These are phyloP conservation scores for Thysanoteuthis rhombus DNA, from an alignment of 2,888 invertebrate species.

Conservation along the genomic window DNA sequence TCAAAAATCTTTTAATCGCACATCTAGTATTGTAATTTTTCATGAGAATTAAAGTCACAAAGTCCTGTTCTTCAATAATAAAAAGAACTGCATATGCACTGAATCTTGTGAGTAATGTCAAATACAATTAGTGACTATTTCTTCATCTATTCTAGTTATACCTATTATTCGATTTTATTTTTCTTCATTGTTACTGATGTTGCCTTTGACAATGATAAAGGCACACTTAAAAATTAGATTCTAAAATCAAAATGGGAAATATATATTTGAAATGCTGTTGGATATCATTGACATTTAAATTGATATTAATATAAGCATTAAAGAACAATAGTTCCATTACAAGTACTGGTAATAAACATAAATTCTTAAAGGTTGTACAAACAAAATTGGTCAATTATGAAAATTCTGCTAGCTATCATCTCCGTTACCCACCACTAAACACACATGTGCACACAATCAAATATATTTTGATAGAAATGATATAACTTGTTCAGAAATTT, in stretches of 20 bases:
- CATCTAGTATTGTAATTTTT: not conserved
- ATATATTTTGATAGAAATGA: not conserved
- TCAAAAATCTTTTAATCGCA: not conserved
- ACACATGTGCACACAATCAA: not conserved
- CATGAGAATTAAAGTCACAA: not conserved
- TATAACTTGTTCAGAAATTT: not conserved
- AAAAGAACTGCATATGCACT: not conserved
- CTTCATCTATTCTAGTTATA: not conserved
- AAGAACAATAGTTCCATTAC: not conserved
- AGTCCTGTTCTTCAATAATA: not conserved
- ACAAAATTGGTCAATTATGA: not conserved
- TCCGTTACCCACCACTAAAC: not conserved
- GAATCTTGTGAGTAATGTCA: not conserved
- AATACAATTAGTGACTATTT: not conserved
- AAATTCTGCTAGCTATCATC: no score
- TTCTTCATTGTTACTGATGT: not conserved
- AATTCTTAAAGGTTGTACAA: not conserved
- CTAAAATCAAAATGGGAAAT: not conserved
- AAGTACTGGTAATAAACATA: not conserved
- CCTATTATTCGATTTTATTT: not conserved
- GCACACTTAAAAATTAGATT: not conserved
- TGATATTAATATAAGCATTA: conserved; percentile 12
- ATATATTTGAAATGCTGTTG: not conserved
- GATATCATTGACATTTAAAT: not conserved
- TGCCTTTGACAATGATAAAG: not conserved